phyloP scores from a whole-genome alignment of 2,113 vertebrate species.

The Halcyon senegalensis region DNA sequence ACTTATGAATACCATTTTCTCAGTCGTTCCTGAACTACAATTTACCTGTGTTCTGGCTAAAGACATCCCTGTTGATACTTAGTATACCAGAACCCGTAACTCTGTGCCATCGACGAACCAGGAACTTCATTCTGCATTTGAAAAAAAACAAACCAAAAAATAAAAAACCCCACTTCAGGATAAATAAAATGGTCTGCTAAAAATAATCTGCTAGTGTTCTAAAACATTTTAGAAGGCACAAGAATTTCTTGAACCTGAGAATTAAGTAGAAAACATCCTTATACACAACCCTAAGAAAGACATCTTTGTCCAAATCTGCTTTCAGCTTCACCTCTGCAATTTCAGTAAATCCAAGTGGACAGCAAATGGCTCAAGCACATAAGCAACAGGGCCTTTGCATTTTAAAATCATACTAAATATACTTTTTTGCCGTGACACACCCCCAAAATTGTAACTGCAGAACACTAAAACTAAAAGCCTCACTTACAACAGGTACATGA shows the following conservation, averaged over 20 bases:
- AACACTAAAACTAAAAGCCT: not conserved
- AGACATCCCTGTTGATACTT: conserved; percentile 81
- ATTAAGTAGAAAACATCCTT: not conserved
- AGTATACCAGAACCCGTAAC: conserved; percentile 78
- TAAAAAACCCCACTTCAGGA: not conserved
- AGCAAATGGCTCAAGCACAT: not conserved
- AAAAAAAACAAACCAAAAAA: not conserved
- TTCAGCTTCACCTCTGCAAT: not conserved
- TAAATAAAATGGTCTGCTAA: not conserved
- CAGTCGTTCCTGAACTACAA: not conserved
- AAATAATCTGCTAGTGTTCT: not conserved
- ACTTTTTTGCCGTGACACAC: not conserved
- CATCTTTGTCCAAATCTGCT: not conserved
- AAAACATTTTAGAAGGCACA: not conserved
- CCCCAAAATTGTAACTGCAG: not conserved
- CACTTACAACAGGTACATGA: not conserved
- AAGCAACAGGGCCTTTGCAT: not conserved
- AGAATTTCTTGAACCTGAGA: not conserved
- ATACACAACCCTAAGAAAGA: not conserved
- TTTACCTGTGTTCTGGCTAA: conserved; percentile 82
- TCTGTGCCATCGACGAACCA: conserved; percentile 92
- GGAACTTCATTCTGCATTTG: conserved; percentile 90
- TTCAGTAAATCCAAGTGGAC: not conserved
- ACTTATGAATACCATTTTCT: not conserved
- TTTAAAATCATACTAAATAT: not conserved